phyloP scores from a whole-genome alignment of 2,888 invertebrate genomes.

The Parthenolecanium corni region DNA sequence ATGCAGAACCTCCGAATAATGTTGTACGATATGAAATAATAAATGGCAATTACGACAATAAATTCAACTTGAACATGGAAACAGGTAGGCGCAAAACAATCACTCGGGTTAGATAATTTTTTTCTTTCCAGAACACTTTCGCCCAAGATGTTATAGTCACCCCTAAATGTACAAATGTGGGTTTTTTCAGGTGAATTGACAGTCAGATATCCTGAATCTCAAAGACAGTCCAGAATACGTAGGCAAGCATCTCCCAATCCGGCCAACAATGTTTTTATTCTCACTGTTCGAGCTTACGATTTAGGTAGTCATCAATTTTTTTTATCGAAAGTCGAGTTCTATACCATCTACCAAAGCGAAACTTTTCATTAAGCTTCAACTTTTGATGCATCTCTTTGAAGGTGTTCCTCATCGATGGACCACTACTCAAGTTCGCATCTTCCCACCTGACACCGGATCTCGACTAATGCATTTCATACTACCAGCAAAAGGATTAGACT shows the following conservation, averaged over 20 bases:
- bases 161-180: too few species aligned
- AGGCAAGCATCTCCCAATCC: not conserved
- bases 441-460: conserved; percentile 63
- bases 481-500: conserved; percentile 63
- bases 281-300: conserved; percentile 70
- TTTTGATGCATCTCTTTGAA: conserved; percentile 31
- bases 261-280: conserved; percentile 37
- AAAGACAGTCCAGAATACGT: conserved; percentile 24
- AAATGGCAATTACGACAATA: conserved; percentile 61
- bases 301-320: conserved; percentile 43
- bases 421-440: conserved; percentile 60
- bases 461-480: conserved; percentile 71
- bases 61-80: conserved; percentile 60
- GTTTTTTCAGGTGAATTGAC: conserved; percentile 48
- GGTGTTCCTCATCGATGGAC: conserved; percentile 64
- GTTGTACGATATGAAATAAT: conserved; percentile 71
- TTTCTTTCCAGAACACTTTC: not conserved
- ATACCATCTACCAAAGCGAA: too few species aligned
- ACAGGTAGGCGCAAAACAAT: conserved; percentile 45
- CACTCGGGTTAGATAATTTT: not conserved
- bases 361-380: too few species aligned
- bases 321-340: too few species aligned
- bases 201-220: conserved; percentile 43
- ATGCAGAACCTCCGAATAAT: conserved; percentile 74
- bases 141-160: not conserved